A percentile compares a stretch with the other conserved stretches of the same genome.
Conservation (phyloP, 1,140 invertebrate genomes). For the Zaprionus kolodkinae region DNA sequence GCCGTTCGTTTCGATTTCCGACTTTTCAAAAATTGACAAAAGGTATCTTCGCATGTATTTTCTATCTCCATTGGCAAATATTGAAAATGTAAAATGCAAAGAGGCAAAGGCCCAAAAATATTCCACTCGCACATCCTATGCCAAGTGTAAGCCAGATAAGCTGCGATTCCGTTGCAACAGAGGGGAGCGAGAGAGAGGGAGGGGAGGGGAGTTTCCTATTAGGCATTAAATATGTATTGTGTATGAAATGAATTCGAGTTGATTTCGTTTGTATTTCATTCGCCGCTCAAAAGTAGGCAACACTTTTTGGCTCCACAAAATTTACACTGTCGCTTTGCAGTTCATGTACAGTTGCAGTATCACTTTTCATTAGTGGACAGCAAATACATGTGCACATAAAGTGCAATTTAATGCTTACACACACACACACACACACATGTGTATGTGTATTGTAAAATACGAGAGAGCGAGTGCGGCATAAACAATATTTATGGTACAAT, state of each 20-base stretch:
- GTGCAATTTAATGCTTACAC: constrained; percentile 55
- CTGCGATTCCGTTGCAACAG: constrained; percentile 33
- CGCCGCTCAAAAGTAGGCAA: neutral
- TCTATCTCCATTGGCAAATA: constrained; percentile 18
- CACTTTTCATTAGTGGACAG: constrained; percentile 26
- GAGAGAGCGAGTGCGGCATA: constrained; percentile 45
- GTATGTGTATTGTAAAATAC: constrained; percentile 48
- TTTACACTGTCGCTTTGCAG: neutral
- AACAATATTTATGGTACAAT: constrained; percentile 72
- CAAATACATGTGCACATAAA: constrained; percentile 33
- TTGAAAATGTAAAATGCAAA: constrained; percentile 14
- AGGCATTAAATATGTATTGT: neutral
- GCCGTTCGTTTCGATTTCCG: constrained; percentile 54
- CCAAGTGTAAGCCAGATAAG: constrained; percentile 36
- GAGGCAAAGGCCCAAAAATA: constrained; percentile 2
- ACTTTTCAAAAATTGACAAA: constrained; percentile 27
- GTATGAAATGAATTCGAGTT: neutral
- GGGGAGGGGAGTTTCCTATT: neutral
- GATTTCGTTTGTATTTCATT: neutral
- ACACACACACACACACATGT: neutral
- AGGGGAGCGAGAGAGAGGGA: neutral
- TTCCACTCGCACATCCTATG: constrained; percentile 16
- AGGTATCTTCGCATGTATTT: constrained; percentile 55
- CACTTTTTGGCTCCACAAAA: neutral
- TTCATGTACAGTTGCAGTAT: constrained; percentile 4